Evolutionary conservation across 2,797 vertebrate species (phyloP).

Genomic region (Pangasius sanitwongsei): DNA sequence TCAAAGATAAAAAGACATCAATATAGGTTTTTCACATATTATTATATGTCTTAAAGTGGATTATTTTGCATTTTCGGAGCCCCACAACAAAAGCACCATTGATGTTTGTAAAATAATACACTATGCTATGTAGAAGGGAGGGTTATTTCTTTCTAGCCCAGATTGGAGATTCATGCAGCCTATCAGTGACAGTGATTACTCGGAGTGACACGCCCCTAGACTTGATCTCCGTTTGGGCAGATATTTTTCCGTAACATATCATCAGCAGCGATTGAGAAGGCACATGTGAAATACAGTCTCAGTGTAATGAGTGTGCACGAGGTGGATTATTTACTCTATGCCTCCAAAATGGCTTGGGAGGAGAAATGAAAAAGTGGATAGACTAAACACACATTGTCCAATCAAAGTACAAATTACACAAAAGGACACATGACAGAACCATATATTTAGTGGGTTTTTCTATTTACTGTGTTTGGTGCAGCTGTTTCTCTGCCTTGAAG

Average conservation of each 20-base stretch:
- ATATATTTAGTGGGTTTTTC: not conserved
- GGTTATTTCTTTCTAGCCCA: not conserved
- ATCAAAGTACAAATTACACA: not conserved
- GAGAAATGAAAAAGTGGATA: not conserved
- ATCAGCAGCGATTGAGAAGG: not conserved
- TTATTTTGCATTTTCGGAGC: not conserved
- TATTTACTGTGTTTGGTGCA: not conserved
- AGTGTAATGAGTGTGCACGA: not conserved
- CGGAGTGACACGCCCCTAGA: not conserved
- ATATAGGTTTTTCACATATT: not conserved
- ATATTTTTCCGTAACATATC: not conserved
- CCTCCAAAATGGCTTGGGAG: not conserved
- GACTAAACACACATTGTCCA: slow-evolving; percentile 1
- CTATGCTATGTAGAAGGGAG: not conserved
- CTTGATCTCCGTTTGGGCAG: not conserved
- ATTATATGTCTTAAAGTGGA: not conserved
- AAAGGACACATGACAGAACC: not conserved
- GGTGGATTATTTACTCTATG: not conserved
- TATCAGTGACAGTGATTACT: not conserved
- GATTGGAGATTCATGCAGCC: not conserved
- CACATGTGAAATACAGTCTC: not conserved
- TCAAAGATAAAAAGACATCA: not conserved
- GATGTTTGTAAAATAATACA: not conserved
- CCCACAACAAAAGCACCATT: not conserved
- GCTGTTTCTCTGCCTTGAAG: not conserved